Evolutionary conservation across 2,113 vertebrate species (phyloP).

Genomic region (Xiphorhynchus elegans): DNA sequence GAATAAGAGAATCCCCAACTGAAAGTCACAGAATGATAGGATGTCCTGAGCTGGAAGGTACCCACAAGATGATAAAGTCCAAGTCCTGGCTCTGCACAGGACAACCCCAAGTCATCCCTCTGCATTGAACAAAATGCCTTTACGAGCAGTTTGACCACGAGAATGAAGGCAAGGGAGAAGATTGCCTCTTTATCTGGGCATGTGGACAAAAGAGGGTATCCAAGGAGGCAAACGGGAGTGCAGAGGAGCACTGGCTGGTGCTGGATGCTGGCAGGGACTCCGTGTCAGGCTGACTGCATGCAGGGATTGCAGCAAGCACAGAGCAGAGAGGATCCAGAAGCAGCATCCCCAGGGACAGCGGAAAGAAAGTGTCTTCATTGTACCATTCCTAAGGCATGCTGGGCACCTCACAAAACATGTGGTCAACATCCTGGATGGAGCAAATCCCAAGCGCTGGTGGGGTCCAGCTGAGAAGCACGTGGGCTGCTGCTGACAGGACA

Average conservation of each 20-base stretch:
- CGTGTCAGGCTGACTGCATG: background rate
- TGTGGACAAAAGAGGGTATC: background rate
- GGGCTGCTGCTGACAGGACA: slow-evolving; percentile 11
- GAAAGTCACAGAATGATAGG: background rate
- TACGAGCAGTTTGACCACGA: background rate
- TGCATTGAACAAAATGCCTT: background rate
- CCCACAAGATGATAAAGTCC: background rate
- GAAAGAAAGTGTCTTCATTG: slow-evolving; percentile 50
- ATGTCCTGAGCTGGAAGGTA: background rate
- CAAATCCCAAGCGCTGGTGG: background rate
- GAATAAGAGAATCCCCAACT: background rate
- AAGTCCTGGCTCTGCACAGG: background rate
- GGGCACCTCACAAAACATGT: slow-evolving; percentile 36
- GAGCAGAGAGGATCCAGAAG: background rate
- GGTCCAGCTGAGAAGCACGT: slow-evolving; percentile 39
- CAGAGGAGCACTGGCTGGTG: background rate
- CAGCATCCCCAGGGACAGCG: background rate
- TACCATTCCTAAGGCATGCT: background rate
- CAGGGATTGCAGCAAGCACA: background rate
- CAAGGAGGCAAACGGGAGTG: background rate
- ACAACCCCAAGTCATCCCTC: background rate
- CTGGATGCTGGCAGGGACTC: background rate
- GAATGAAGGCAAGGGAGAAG: background rate
- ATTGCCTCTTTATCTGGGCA: background rate
- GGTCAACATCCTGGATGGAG: background rate